Evolutionary conservation across 2,113 vertebrate species (phyloP), one percentile per base, ranked within the genome.

Genomic region (Cranoglanis bouderius): DNA sequence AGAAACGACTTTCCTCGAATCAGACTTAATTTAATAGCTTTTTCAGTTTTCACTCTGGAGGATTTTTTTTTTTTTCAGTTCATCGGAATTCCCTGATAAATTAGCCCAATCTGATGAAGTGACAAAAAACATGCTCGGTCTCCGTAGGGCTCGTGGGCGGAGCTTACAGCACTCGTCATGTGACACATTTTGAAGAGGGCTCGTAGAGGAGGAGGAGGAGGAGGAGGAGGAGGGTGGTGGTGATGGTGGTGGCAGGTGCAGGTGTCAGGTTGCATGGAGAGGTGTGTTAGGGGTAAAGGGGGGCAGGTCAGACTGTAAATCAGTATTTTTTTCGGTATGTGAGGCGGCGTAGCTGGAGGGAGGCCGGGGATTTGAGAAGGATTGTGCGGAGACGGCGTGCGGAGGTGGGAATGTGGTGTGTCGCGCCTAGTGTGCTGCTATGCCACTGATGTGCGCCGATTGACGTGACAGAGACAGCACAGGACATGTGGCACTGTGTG

Each of bases 71-170:
- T 29, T 16, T 85, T 67, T 21, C 29, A 63, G n/a, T 87, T 87
- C 65, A 88, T 89, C 85, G 86, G 87, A 92, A 83, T 90, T 91
- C 67, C 89, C 88, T 81, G 87, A 82, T 90, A 88, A 93, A 88
- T 89, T 82, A 85, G 74, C 57, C 85, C 87, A 87, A 93, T 92
- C 90, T 90, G 89, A 87, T 90, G 84, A 93, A 92, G 91, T 92
- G 92, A 91, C 93, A 92, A 90, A 91, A 91, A 89, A 89, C 85
- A 89, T 72, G 57, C 72, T 85, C 4, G 51, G 38, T 81, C 61
- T 85, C 87, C 88, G 81, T 87, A 88, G 91, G 92, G 91, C 91
- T 92, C 87, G 80, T 80, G 87, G 91, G 90, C 57, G 84, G 88
- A 92, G 91, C 84, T 61, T 88, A 85, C 81, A 91, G 85, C 84